Conservation (phyloP, 2,888 invertebrate genomes). For the Cacoxenus indagator region DNA sequence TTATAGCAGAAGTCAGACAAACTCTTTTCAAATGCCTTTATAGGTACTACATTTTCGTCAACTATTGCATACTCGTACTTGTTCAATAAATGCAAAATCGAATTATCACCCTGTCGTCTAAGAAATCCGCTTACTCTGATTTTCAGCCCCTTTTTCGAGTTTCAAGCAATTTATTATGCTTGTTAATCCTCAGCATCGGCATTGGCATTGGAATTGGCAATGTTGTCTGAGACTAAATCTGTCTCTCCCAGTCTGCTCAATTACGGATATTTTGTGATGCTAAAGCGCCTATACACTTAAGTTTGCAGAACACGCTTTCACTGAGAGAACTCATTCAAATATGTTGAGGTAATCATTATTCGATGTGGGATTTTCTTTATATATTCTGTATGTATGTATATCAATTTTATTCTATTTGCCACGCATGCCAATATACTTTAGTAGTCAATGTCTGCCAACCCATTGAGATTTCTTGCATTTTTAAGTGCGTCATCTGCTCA, state of each 20-base stretch:
- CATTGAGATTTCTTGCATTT: neutral
- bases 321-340: neutral
- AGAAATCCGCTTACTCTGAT: neutral
- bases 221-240: neutral
- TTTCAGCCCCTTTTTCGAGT: neutral
- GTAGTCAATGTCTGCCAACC: neutral
- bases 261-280: neutral
- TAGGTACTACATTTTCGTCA: no score
- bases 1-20: no score
- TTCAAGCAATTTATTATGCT: conserved; percentile 1
- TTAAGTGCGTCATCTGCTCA: neutral
- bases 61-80: no score
- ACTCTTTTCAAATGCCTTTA: no score
- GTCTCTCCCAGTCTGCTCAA: neutral
- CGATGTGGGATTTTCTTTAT: neutral
- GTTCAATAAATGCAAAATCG: neutral
- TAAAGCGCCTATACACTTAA: neutral
- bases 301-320: neutral
- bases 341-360: neutral
- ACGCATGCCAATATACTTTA: neutral
- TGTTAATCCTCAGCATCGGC: neutral
- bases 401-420: neutral
- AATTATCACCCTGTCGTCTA: neutral
- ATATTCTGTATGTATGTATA: no score
- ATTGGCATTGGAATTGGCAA: no score